A percentile compares a stretch with the other conserved stretches of the same genome.
phyloP scores from a whole-genome alignment of 2,113 vertebrate species.

The Oxyruncus cristatus region DNA sequence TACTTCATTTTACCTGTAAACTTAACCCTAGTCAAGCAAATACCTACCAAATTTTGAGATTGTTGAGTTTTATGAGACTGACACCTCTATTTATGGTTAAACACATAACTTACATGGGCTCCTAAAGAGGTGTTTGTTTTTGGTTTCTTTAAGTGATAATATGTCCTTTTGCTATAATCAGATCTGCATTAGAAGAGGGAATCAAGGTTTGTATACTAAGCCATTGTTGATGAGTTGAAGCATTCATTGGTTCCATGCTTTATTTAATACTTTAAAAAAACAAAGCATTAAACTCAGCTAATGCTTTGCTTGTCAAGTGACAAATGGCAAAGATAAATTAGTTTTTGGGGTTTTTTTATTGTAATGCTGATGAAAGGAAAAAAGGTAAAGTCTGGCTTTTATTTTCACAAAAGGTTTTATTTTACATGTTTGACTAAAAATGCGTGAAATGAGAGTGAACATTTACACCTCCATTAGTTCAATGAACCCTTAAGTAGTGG shows the following conservation, averaged over 20 bases:
- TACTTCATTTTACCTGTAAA: background rate
- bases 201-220: background rate
- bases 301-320: background rate
- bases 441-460: background rate
- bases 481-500: background rate
- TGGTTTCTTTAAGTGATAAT: background rate
- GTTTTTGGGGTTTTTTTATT: background rate
- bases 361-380: background rate
- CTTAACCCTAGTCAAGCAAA: background rate
- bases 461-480: background rate
- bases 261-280: background rate
- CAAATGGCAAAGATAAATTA: background rate
- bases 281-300: background rate
- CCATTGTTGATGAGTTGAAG: background rate
- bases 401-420: background rate
- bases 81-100: background rate
- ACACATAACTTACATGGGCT: background rate
- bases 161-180: background rate
- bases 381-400: background rate
- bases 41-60: background rate
- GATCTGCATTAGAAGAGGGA: background rate
- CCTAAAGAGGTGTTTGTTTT: background rate
- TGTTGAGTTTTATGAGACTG: background rate
- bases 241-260: background rate
- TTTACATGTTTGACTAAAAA: background rate